Evolutionary conservation across 2,888 invertebrate genomes (phyloP), one percentile per base, ranked within the genome.

Genomic region (Scaptodrosophila latifasciaeformis): DNA sequence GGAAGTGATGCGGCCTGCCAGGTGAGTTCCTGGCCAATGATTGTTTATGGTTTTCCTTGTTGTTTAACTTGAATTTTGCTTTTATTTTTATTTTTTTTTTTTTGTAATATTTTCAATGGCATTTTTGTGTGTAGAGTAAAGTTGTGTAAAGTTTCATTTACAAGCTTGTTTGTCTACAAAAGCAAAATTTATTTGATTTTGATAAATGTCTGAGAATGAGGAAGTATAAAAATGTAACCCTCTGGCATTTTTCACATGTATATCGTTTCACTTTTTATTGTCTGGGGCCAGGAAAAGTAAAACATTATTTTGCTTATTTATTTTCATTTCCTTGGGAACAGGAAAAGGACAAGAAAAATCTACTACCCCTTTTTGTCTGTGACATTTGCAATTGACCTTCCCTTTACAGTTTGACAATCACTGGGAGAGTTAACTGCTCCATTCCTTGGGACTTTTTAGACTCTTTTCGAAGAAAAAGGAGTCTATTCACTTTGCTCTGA

Each of bases 241-340:
- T 44, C 19, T 31, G 39, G 40, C 15, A 46, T 40, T 24, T 54
- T 50, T 30, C n/a, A n/a, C 27, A 37, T 40, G 49, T 46, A 52
- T 47, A 57, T 54, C 51, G 50, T 49, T 40, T 24, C n/a, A n/a
- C 65, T 59, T 59, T 61, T 64, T 54, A 59, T 66, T 67, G 63
- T 62, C 55, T 60, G 43, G 54, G 37, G 27, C 35, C 52, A 49
- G 50, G 43, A 47, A 67, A 70, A 70, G 67, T 70, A 70, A 70
- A 74, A 68, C 66, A 59, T 65, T 62, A 67, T 75, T n/a, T 70
- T 70, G 59, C 74, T 70, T 69, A 70, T 76, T 72, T 71, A 70
- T 76, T 76, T 70, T 53, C 70, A 62, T 63, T 60, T 54, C 47
- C 49, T 40, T 13, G 30, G 34, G n/a, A n/a, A n/a, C n/a, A 42